Evolutionary conservation across 30 jellyfish, hydroid and myxozoan genomes (phyloP).

Genomic region (Aurelia aurita complex sp. Pacific): DNA sequence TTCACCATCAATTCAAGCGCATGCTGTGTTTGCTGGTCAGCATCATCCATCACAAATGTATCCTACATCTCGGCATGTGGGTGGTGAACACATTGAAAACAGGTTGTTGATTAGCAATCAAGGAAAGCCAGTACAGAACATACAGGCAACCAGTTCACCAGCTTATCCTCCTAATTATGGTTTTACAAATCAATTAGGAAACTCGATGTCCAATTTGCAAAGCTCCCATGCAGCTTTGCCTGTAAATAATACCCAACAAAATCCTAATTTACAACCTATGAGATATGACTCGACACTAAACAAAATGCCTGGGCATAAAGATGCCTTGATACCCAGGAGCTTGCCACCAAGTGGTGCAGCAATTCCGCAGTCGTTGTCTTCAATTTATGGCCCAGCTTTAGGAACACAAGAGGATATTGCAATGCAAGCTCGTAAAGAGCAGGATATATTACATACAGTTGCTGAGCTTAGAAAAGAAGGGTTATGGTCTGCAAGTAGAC

Average conservation of each 20-base stretch:
- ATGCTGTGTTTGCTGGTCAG: constrained; percentile 68
- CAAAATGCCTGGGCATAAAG: constrained; percentile 14
- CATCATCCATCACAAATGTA: constrained; percentile 37
- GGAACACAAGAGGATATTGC: constrained; percentile 95
- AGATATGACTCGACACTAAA: constrained; percentile 3
- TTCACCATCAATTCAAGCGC: constrained; percentile 80
- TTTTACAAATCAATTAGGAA: constrained; percentile 12
- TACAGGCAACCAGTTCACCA: constrained; percentile 1
- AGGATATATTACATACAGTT: constrained; percentile 75
- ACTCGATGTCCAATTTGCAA: constrained; percentile 7
- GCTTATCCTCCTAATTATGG: constrained; percentile 26
- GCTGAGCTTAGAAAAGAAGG: constrained; percentile 90
- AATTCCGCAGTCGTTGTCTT: constrained; percentile 22
- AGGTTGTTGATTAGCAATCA: constrained; percentile 22
- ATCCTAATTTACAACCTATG: constrained; percentile 1
- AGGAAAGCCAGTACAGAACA: constrained; percentile 32
- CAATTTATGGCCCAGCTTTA: constrained; percentile 38
- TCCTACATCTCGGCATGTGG: constrained; percentile 11
- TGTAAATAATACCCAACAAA: constrained; percentile 11
- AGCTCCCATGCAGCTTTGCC: not conserved
- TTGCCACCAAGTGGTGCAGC: constrained; percentile 13
- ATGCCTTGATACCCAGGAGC: not conserved
- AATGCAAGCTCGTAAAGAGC: constrained; percentile 90
- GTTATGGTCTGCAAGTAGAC: constrained; percentile 95
- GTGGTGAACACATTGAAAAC: constrained; percentile 24